Base-by-base conservation (phyloP, 2,888 invertebrate species). In the Nycteola revayana region DNA sequence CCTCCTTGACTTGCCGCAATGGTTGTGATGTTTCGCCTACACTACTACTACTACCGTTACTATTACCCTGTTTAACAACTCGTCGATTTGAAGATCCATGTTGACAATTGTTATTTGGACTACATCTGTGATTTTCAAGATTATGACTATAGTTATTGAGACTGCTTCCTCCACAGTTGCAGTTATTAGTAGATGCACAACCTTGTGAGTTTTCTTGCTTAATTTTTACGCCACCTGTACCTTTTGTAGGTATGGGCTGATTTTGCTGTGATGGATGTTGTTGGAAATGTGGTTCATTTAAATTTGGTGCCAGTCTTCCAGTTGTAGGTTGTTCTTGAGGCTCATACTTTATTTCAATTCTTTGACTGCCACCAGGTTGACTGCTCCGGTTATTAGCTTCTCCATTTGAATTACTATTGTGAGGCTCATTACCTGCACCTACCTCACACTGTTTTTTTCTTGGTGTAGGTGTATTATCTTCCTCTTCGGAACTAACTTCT, bases 401-500 rank as follows among this genome's bases (percentile, higher is more conserved):
- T 33, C 42, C 44, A 27, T 53, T 63, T 28, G 50, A 55, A 42
- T 25, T 40, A 9, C 24, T 26, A 38, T 27, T 36, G 3, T 20
- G 14, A 17, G 25, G 3, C 25, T 37, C 34, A 23, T 46, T 33
- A 2, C 46, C 49, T 10, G 55, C 49, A 28, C 60, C 66, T 56
- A 51, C 74, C 14, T 75, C 73, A 59, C 68, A 64, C 36, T 61
- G 75, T 34, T 71, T 75, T 42, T 76, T 83, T 44, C 71, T 72
- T n/a, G 77, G 75, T 11, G 50, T 46, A 14, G 66, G 49, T 10
- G 56, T 54, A 63, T 78, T 74, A 21, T 89, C 89, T 53, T 89
- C 89, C 32, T 89, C 89, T 49, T 88, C 89, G 27, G 89, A 89
- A 57, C 88, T 88, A 1, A 89, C 77, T 68, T 87, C 89, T 57